phyloP scores from a whole-genome alignment of 92 coral and sea anemone genomes.

The Zoanthus solanderi region DNA sequence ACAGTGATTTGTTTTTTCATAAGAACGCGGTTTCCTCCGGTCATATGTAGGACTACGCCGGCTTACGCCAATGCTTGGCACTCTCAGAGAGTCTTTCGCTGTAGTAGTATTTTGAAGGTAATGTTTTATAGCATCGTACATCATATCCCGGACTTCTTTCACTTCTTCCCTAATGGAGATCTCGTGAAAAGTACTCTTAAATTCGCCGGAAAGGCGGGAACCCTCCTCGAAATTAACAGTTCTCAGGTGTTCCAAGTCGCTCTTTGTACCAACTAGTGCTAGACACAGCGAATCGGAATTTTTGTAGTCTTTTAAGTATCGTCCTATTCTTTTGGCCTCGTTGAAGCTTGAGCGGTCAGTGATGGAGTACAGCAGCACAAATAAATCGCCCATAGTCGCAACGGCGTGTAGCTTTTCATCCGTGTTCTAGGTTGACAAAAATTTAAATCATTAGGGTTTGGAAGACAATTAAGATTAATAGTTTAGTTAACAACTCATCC shows the following conservation, averaged over 20 bases:
- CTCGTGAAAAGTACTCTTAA: slow-evolving; percentile 70
- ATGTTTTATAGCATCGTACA: slow-evolving; percentile 62
- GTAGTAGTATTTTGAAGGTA: slow-evolving; percentile 40
- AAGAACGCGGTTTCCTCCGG: slow-evolving; percentile 32
- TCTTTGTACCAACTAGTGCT: slow-evolving; percentile 71
- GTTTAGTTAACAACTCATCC: no score
- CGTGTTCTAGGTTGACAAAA: slow-evolving; percentile 55
- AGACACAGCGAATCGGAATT: slow-evolving; percentile 65
- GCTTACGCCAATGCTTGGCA: slow-evolving; percentile 55
- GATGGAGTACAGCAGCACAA: slow-evolving; percentile 67
- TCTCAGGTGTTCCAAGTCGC: slow-evolving; percentile 71
- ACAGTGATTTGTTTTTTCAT: slow-evolving; percentile 12
- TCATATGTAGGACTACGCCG: slow-evolving; percentile 58
- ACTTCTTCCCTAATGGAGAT: slow-evolving; percentile 70
- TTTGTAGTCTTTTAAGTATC: slow-evolving; percentile 58
- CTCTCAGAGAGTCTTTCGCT: slow-evolving; percentile 53
- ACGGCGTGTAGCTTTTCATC: slow-evolving; percentile 67
- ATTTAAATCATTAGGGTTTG: no score
- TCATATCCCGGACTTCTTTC: slow-evolving; percentile 66
- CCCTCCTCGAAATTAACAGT: slow-evolving; percentile 73
- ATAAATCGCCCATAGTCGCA: slow-evolving; percentile 62
- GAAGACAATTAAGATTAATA: no score
- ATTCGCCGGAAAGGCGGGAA: slow-evolving; percentile 59
- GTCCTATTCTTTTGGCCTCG: slow-evolving; percentile 70
- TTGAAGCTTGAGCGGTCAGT: slow-evolving; percentile 74